Conservation (phyloP, 2,888 invertebrate species). For the Dilophus febrilis region DNA sequence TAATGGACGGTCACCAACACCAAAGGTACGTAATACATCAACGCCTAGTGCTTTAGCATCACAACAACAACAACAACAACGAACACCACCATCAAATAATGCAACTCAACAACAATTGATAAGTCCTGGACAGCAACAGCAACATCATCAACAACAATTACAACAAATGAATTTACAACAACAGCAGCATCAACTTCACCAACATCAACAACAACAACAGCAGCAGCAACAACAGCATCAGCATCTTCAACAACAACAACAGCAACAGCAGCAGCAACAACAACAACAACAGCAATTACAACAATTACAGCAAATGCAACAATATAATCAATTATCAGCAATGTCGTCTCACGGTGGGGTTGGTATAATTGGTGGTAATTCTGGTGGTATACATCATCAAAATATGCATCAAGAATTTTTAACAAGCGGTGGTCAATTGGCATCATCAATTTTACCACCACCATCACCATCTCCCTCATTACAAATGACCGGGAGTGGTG, state of each 20-base stretch:
- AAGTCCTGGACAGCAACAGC: constrained; percentile 19
- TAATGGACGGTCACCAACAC: constrained; percentile 23
- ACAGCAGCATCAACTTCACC: constrained; percentile 22
- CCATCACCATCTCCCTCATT: constrained; percentile 14
- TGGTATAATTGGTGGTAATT: too few relatives aligned
- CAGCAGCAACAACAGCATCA: constrained; percentile 43
- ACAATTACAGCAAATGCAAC: constrained; percentile 21
- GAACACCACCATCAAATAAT: constrained; percentile 23
- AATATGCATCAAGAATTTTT: constrained; percentile 33
- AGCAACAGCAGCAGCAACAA: constrained; percentile 20
- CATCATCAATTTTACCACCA: too few relatives aligned
- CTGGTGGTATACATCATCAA: constrained; percentile 29
- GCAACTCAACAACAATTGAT: constrained; percentile 18
- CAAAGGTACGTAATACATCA: constrained; percentile 21
- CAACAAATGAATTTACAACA: constrained; percentile 22
- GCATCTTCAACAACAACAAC: constrained; percentile 31
- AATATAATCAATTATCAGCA: constrained; percentile 18
- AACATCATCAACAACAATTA: constrained; percentile 18
- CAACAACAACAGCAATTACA: too few relatives aligned
- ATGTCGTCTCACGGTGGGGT: constrained; percentile 17
- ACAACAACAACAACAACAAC: constrained; percentile 18
- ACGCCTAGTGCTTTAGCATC: constrained; percentile 7
- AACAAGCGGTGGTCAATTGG: constrained; percentile 36
- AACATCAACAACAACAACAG: constrained; percentile 22
- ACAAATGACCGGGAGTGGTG: constrained; percentile 12